Base-by-base conservation (phyloP, 2,888 invertebrate genomes). In the Drosophila longiperda region DNA sequence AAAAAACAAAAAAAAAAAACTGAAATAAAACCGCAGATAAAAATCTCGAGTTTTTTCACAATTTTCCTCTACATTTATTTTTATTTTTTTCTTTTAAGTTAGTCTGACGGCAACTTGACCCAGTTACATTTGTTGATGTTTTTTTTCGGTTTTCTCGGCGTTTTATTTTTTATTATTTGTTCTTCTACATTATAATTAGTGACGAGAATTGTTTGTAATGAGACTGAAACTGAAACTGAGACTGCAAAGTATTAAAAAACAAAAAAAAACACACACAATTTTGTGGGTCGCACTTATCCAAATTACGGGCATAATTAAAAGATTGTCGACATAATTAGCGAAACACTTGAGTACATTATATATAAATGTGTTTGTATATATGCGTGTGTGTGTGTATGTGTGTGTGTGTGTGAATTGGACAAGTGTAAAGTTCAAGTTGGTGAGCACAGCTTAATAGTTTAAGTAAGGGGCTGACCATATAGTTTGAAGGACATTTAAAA, bases 51-150 rank as follows among this genome's bases (percentile, higher is more conserved):
- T 78, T 89, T 83, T 89, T 87, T 75, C 85, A 87, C 85, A 87
- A 80, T 87, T 82, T 89, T 78, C 73, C 80, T 73, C 26, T 61
- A 66, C 53, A 29, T 12, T 34, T 36, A 20, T n/a, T 8, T 42
- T 61, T 60, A 26, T 36, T 52, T 57, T 66, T 70, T 59, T n/a
- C n/a, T n/a, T 59, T 73, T 67, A 68, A 62, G 69, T 70, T 59
- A 45, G 70, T 61, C 54, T 52, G 49, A 64, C 73, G 63, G 73
- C 80, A 69, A 83, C 90, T 90, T 87, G 87, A 87, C 87, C 87
- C 80, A 87, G 84, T 89, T 87, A 86, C 78, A 82, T 86, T 88
- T 83, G 78, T 90, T 90, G 86, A 83, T 75, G 86, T 81, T 79
- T 78, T 72, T 73, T 61, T 73, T 62, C 26, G 45, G 34, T 63